Evolutionary conservation across 1,140 invertebrate genomes (phyloP).

Genomic region (Drosophila nigrodunni): DNA sequence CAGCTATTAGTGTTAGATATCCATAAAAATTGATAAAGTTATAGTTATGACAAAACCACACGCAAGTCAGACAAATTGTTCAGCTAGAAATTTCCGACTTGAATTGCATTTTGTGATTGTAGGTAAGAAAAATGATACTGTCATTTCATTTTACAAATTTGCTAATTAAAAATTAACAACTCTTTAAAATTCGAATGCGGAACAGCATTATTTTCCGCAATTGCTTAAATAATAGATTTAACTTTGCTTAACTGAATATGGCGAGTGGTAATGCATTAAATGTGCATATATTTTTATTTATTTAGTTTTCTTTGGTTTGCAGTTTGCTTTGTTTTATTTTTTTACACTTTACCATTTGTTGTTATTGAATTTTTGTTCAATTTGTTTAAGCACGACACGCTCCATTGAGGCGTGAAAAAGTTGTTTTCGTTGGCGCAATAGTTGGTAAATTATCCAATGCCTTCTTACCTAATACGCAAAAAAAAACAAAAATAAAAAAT

Average conservation of each 20-base stretch:
- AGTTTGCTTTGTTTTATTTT: neutral
- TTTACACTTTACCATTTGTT: conserved; percentile 18
- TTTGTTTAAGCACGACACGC: conserved; percentile 62
- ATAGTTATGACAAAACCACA: conserved; percentile 13
- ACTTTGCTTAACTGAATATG: conserved; percentile 6
- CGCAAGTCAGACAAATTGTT: conserved; percentile 6
- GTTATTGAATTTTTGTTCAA: conserved; percentile 35
- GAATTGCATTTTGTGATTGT: neutral
- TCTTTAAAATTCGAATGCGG: neutral
- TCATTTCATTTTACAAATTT: too few relatives aligned
- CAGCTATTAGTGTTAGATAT: conserved; percentile 4
- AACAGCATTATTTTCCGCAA: neutral
- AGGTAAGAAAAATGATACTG: too few relatives aligned
- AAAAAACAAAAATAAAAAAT: too few relatives aligned
- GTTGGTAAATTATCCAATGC: conserved; percentile 46
- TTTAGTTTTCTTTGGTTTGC: conserved; percentile 13
- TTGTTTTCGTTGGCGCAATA: conserved; percentile 54
- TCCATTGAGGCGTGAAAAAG: conserved; percentile 71
- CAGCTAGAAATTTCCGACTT: too few relatives aligned
- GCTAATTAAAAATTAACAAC: neutral
- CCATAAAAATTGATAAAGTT: conserved; percentile 22
- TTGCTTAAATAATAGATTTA: conserved; percentile 7
- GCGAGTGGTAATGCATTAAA: neutral
- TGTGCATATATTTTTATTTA: conserved; percentile 6
- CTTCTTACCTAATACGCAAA: conserved; percentile 53